Evolutionary conservation across 1,140 invertebrate species (phyloP).

Genomic region (Gryon sp.): DNA sequence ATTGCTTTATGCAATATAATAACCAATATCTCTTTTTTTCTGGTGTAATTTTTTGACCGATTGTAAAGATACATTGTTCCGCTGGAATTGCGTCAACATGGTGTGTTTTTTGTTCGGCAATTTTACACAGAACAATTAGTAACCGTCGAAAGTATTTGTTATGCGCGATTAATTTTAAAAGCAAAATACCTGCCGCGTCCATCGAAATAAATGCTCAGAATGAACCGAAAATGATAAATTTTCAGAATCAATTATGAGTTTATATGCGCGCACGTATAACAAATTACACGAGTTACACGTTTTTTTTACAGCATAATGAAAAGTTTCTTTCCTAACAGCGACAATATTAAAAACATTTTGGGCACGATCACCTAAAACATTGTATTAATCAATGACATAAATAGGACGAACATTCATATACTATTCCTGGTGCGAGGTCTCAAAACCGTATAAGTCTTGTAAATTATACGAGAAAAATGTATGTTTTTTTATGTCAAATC

Average conservation of each 20-base stretch:
- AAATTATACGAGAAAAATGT: slow-evolving; percentile 19
- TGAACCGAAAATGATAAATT: slow-evolving; percentile 18
- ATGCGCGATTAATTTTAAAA: slow-evolving; percentile 8
- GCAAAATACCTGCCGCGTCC: slow-evolving; percentile 9
- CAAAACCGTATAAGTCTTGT: slow-evolving; percentile 16
- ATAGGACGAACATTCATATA: slow-evolving; percentile 34
- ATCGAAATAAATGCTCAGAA: slow-evolving; percentile 16
- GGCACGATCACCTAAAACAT: slow-evolving; percentile 35
- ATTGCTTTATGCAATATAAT: slow-evolving; percentile 39
- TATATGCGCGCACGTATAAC: background rate
- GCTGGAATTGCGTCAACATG: background rate
- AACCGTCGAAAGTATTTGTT: no score
- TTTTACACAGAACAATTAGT: no score
- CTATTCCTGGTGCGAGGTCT: slow-evolving; percentile 36
- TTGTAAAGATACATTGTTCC: slow-evolving; percentile 7
- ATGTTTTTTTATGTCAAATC: slow-evolving; percentile 12
- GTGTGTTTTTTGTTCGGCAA: no score
- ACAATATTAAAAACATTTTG: background rate
- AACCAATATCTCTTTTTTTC: slow-evolving; percentile 38
- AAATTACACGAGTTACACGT: background rate
- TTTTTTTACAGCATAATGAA: background rate
- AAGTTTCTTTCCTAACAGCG: background rate
- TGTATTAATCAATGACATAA: slow-evolving; percentile 38
- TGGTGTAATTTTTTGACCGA: slow-evolving; percentile 22
- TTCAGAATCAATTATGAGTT: slow-evolving; percentile 1